Evolutionary conservation across 2,113 vertebrate species (phyloP).

Genomic region (Tetrao urogallus): DNA sequence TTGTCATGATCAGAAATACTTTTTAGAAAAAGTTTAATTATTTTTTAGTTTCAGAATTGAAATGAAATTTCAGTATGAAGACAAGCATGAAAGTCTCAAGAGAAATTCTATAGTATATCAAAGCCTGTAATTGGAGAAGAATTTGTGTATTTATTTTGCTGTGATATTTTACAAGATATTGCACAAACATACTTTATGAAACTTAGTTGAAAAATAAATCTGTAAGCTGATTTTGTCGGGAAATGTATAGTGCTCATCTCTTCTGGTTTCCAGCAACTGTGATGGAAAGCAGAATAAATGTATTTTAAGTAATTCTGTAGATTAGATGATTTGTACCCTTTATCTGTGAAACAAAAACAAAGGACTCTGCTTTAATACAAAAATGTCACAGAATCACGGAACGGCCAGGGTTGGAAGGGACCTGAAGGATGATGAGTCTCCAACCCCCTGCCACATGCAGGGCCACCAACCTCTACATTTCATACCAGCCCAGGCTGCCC

Average conservation of each 20-base stretch:
- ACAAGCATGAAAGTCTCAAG: background rate
- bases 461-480: no score
- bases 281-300: slow-evolving; percentile 14
- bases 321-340: background rate
- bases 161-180: background rate
- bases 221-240: background rate
- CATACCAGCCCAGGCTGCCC: no score
- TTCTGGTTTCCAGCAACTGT: background rate
- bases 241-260: background rate
- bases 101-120: background rate
- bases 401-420: no score
- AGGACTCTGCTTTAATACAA: background rate
- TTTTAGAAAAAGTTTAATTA: background rate
- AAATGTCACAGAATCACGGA: background rate
- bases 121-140: background rate
- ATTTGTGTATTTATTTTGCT: background rate
- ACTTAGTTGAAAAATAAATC: background rate
- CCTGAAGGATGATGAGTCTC: no score
- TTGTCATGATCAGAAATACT: background rate
- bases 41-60: background rate
- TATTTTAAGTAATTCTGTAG: background rate
- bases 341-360: background rate
- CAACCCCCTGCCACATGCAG: no score
- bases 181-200: background rate
- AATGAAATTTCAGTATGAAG: background rate